Evolutionary conservation across 2,113 vertebrate species (phyloP), one percentile per base, ranked within the genome.

Genomic region (Pelecanus crispus): DNA sequence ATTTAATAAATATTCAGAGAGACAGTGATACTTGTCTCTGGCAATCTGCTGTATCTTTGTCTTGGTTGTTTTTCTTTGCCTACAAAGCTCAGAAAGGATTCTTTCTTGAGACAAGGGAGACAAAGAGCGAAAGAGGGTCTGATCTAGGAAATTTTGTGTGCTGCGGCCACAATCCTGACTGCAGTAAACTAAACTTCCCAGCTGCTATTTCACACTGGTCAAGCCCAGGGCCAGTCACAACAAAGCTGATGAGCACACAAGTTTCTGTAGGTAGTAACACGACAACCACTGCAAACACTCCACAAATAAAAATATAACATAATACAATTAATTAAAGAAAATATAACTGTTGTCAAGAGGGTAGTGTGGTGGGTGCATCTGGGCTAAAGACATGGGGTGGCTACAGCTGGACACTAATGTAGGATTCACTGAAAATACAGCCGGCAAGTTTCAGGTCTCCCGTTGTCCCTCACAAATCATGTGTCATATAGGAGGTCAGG

Each of bases 1-100:
- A 92, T 94, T 95, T 92, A 90, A 95, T 95, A 92, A 95, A 96
- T 70, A 90, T 55, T 93, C 93, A 95, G 65, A 84, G n/a, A 85
- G 78, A 75, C 81, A 95, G 45, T 90, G 94, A 95, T 71, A 91
- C 25, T 53, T 90, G 47, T 70, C 82, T 81, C 81, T 71, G 47
- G 40, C 26, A 49, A 80, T 74, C 65, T 78, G 44, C 19, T 65
- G 7, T 18, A 92, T 77, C 55, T 75, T 85, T 81, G 14, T 45
- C 42, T 70, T 72, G 19, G 16, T 74, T 81, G 71, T 82, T 91
- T 86, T 92, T 67, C n/a, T 71, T 74, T 58, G 63, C 44, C 73
- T 89, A 86, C 65, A 65, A 88, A 95, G 83, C 91, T 90, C 67
- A 94, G 91, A 90, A 96, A 63, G 36, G 88, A 88, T 68, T 65